phyloP scores from a whole-genome alignment of 2,797 vertebrate genomes.

The Malurus splendens region DNA sequence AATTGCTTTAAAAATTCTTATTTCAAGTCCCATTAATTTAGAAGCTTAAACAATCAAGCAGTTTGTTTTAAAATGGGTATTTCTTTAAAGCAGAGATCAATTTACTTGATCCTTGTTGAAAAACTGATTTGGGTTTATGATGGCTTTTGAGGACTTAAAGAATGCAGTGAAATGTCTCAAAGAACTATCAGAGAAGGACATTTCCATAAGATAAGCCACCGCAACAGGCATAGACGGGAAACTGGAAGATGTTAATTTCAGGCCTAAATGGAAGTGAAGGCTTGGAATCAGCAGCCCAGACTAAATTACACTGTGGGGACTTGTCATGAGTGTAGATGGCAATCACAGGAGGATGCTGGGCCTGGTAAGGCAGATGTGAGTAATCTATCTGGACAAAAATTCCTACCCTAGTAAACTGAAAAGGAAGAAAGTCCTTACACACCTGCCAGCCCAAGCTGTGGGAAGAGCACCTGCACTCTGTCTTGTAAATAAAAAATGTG shows the following conservation, averaged over 20 bases:
- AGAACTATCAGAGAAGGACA: fast-evolving
- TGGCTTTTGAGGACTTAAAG: not conserved
- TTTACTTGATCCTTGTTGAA: not conserved
- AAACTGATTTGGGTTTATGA: not conserved
- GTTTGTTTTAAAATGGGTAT: not conserved
- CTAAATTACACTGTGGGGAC: not conserved
- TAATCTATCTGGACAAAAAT: not conserved
- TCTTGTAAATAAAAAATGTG: not conserved
- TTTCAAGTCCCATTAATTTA: constrained; percentile 36
- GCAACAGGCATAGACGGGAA: not conserved
- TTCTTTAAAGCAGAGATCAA: not conserved
- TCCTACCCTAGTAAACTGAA: not conserved
- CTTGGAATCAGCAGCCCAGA: not conserved
- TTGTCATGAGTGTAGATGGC: no score
- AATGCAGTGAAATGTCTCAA: not conserved
- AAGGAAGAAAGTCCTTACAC: not conserved
- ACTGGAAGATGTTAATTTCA: not conserved
- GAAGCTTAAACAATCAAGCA: not conserved
- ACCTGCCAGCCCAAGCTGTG: not conserved
- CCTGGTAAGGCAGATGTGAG: not conserved
- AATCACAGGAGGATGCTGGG: not conserved
- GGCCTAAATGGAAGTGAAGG: not conserved
- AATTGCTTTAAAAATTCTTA: constrained; percentile 35
- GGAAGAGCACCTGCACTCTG: not conserved
- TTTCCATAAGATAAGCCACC: not conserved